Evolutionary conservation across 1,140 invertebrate species (phyloP).

Genomic region (Adelges cooleyi): DNA sequence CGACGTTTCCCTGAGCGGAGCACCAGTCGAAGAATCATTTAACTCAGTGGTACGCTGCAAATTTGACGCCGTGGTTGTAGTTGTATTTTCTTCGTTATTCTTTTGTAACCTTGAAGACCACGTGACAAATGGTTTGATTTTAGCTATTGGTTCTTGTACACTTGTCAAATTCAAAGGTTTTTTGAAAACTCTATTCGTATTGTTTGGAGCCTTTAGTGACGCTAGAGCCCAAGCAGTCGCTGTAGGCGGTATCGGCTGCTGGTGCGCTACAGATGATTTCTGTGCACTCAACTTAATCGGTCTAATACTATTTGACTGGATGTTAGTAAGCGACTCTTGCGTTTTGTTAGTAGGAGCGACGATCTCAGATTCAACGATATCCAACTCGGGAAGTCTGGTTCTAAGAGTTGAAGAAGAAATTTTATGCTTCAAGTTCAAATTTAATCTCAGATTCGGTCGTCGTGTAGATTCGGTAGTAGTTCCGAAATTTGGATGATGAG

Average conservation of each 20-base stretch:
- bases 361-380: not conserved
- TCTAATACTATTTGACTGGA: slow-evolving; percentile 1
- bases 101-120: slow-evolving; percentile 32
- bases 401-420: slow-evolving; percentile 9
- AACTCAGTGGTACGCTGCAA: not conserved
- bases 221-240: slow-evolving; percentile 29
- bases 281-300: not conserved
- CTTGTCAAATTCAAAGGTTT: not conserved
- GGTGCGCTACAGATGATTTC: not conserved
- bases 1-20: not conserved
- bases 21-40: not conserved
- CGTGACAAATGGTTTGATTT: slow-evolving; percentile 31
- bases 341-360: not conserved
- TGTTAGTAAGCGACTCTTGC: not conserved
- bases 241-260: slow-evolving; percentile 24
- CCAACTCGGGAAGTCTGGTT: not conserved
- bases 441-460: not conserved
- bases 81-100: slow-evolving; percentile 13
- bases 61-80: not conserved
- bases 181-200: not conserved
- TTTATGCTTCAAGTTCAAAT: slow-evolving; percentile 24
- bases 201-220: slow-evolving; percentile 21
- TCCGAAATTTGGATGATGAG: slow-evolving; percentile 18
- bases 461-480: slow-evolving; percentile 10
- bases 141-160: not conserved